Conservation (phyloP, 2,797 vertebrate genomes). For the Sebastes hopkinsi region DNA sequence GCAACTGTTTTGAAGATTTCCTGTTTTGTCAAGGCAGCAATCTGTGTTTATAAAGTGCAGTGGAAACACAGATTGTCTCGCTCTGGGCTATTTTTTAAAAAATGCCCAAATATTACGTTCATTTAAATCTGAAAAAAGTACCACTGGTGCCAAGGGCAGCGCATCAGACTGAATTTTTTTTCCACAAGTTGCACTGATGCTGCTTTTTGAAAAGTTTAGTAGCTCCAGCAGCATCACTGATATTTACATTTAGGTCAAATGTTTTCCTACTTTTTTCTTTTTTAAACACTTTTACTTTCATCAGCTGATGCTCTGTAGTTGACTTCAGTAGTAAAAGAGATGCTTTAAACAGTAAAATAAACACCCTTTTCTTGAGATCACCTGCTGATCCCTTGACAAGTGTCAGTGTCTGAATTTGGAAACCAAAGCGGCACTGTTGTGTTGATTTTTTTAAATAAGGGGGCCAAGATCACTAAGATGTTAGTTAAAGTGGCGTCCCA, state of each 20-base stretch:
- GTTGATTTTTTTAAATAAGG: not conserved
- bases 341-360: not conserved
- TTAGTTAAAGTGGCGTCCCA: not conserved
- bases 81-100: not conserved
- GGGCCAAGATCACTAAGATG: not conserved
- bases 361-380: not conserved
- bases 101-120: not conserved
- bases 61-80: not conserved
- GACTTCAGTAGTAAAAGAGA: not conserved
- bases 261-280: not conserved
- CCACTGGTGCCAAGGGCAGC: not conserved
- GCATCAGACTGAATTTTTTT: not conserved
- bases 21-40: not conserved
- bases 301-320: not conserved
- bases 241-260: not conserved
- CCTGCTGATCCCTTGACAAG: not conserved
- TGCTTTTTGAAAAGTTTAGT: not conserved
- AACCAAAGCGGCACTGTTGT: accelerated
- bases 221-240: not conserved
- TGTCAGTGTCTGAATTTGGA: not conserved
- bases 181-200: not conserved
- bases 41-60: not conserved
- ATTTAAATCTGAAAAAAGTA: not conserved
- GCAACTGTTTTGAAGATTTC: not conserved
- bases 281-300: not conserved